Evolutionary conservation across 2,888 invertebrate genomes (phyloP).

Genomic region (Drosophila ustulata): DNA sequence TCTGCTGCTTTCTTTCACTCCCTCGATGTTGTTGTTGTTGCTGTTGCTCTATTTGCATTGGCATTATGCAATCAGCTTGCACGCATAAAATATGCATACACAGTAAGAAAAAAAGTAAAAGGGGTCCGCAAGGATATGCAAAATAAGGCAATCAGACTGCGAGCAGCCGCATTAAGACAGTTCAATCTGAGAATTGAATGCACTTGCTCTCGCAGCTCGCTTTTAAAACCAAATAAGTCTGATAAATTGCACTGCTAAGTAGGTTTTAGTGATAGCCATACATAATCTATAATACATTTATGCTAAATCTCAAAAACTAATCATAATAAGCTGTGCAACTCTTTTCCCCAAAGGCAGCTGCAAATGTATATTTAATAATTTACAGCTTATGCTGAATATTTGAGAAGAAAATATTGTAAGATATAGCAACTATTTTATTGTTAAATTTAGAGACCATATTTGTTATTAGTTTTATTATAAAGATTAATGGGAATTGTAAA

Average conservation of each 20-base stretch:
- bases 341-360: no score
- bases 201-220: constrained; percentile 8
- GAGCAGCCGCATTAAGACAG: constrained; percentile 31
- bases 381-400: no score
- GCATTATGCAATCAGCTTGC: constrained; percentile 61
- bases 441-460: no score
- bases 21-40: constrained; percentile 53
- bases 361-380: no score
- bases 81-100: constrained; percentile 39
- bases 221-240: constrained; percentile 9
- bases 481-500: no score
- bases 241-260: constrained; percentile 11
- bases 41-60: constrained; percentile 45
- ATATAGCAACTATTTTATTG: no score
- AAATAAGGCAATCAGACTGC: constrained; percentile 37
- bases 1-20: constrained; percentile 51
- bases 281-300: constrained; percentile 7
- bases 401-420: no score
- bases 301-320: not conserved
- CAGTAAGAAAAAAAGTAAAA: constrained; percentile 6
- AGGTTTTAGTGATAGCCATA: not conserved
- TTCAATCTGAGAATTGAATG: constrained; percentile 38
- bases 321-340: not conserved
- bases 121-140: constrained; percentile 48
- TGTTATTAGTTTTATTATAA: no score